Conservation (phyloP, 1,140 invertebrate species). For the Potamilus streckersoni region DNA sequence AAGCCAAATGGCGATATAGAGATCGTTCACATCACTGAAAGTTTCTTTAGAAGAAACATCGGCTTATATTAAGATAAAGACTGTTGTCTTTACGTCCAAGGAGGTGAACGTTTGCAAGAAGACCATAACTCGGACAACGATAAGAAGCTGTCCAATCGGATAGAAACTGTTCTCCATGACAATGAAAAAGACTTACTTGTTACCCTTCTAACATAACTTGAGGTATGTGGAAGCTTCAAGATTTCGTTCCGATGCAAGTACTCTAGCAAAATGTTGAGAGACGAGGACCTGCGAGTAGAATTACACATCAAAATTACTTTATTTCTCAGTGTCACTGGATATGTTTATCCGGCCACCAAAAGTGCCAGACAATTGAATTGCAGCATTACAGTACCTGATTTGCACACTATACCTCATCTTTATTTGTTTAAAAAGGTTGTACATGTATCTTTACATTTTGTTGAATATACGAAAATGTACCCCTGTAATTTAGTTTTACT, state of each 20-base stretch:
- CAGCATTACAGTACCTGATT: no score
- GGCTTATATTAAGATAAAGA: slow-evolving; percentile 4
- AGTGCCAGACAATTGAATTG: no score
- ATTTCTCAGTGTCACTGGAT: no score
- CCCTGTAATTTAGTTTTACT: no score
- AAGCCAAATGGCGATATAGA: no score
- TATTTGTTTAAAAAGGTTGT: no score
- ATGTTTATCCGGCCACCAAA: no score
- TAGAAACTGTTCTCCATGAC: not conserved
- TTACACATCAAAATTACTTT: no score
- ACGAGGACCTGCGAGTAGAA: not conserved
- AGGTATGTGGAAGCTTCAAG: slow-evolving; percentile 18
- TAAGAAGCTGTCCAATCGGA: not conserved
- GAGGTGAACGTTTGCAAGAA: not conserved
- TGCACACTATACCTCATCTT: no score
- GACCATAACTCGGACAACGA: not conserved
- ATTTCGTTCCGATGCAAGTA: slow-evolving; percentile 4
- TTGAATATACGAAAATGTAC: no score
- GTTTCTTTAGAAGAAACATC: slow-evolving; percentile 17
- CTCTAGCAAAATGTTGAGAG: slow-evolving; percentile 5
- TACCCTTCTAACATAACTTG: not conserved
- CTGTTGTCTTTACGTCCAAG: slow-evolving; percentile 1
- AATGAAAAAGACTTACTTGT: no score
- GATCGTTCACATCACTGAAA: not conserved
- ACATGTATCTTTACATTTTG: no score